phyloP scores from a whole-genome alignment of 2,888 invertebrate genomes.

The Agrenia bidenticulata region DNA sequence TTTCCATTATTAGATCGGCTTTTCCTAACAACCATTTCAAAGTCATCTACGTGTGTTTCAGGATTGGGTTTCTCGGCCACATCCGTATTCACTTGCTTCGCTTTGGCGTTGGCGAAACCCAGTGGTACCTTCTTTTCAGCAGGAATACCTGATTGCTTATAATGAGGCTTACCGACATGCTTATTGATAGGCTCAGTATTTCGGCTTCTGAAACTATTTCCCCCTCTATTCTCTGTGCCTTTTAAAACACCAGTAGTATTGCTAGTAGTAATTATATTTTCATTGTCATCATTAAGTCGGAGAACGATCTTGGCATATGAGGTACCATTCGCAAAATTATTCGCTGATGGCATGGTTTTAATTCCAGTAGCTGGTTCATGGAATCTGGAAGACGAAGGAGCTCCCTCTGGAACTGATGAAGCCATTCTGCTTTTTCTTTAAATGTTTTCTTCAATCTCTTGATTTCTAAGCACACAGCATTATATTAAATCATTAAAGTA shows the following conservation, averaged over 20 bases:
- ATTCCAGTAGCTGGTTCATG: not conserved
- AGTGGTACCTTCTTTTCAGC: not conserved
- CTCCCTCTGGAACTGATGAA: not conserved
- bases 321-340: conserved; percentile 6
- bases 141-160: not conserved
- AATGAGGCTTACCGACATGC: not conserved
- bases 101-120: not conserved
- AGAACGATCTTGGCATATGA: conserved; percentile 16
- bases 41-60: conserved; percentile 2
- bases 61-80: not conserved
- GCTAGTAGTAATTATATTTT: not conserved
- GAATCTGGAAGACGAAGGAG: not conserved
- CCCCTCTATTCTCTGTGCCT: not conserved
- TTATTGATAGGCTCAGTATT: not conserved
- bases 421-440: too few species aligned
- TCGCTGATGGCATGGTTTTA: not conserved
- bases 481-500: too few species aligned
- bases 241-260: not conserved
- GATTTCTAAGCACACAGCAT: too few species aligned
- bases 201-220: not conserved
- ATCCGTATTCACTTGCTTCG: not conserved
- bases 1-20: not conserved
- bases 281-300: conserved; percentile 10
- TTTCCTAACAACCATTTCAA: conserved; percentile 17
- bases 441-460: too few species aligned